Percentiles rank a stretch among this genome's conserved stretches.
phyloP scores from a whole-genome alignment of 2,888 invertebrate species.

The Hydrotaea diabolus region DNA sequence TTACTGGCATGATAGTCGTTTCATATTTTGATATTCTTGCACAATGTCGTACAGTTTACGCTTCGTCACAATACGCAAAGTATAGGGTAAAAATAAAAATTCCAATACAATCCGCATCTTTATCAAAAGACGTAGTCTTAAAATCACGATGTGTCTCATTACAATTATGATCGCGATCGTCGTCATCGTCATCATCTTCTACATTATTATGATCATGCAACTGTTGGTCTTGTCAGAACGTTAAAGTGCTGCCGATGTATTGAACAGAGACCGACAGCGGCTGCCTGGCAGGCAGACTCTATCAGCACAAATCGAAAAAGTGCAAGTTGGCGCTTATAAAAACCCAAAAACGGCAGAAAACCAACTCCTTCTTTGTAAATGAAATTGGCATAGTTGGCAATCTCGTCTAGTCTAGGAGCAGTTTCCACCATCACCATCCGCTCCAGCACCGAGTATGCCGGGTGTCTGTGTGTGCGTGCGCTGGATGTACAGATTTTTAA shows the following conservation, averaged over 20 bases:
- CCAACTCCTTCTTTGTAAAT: not conserved
- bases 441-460: too few relatives aligned
- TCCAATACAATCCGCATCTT: not conserved
- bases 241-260: not conserved
- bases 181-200: not conserved
- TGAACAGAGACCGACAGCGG: not conserved
- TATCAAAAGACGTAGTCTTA: too few relatives aligned
- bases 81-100: not conserved
- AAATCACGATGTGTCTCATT: not conserved
- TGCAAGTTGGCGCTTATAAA: not conserved
- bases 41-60: too few relatives aligned
- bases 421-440: not conserved
- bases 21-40: too few relatives aligned
- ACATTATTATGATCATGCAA: not conserved
- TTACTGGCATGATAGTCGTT: too few relatives aligned
- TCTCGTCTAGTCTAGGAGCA: not conserved
- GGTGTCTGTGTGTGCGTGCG: not conserved
- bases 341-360: not conserved
- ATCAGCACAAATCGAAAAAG: not conserved
- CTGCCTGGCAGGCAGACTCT: not conserved
- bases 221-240: not conserved
- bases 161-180: not conserved
- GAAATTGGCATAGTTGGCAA: too few relatives aligned
- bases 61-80: too few relatives aligned
- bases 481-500: slow-evolving; percentile 69